These are phyloP conservation scores for Epinephelus lanceolatus DNA, from an alignment of 2,113 vertebrate genomes.

Conservation along the genomic window DNA sequence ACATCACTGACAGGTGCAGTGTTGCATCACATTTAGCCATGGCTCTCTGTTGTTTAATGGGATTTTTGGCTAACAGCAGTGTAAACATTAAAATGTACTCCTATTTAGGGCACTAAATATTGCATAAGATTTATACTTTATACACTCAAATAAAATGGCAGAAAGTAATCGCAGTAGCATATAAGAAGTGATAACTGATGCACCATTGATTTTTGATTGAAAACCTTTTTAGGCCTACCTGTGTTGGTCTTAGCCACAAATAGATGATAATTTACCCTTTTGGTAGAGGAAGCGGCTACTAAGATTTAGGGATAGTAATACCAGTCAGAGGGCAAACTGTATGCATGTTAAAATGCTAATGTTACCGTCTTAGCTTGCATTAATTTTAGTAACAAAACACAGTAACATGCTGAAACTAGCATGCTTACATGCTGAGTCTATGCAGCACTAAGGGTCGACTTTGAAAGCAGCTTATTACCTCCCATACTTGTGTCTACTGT, in stretches of 20 bases:
- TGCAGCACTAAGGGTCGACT: too few species aligned
- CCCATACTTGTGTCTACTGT: too few species aligned
- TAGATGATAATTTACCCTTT: not conserved
- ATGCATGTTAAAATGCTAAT: not conserved
- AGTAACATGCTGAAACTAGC: too few species aligned
- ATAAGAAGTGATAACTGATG: not conserved
- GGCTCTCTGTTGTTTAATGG: not conserved
- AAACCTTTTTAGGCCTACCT: not conserved
- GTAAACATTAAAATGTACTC: not conserved
- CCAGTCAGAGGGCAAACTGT: not conserved
- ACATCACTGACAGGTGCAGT: not conserved
- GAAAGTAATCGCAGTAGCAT: not conserved
- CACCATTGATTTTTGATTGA: not conserved
- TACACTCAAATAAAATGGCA: not conserved
- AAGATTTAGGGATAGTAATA: not conserved
- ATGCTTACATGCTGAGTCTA: too few species aligned
- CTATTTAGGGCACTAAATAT: not conserved
- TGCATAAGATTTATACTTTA: not conserved
- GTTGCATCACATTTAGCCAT: not conserved
- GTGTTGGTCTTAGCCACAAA: not conserved
- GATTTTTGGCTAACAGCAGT: not conserved
- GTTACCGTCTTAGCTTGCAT: not conserved
- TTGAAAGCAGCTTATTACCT: too few species aligned
- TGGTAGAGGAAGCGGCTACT: too few species aligned
- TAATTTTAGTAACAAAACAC: not conserved